Evolutionary conservation across 2,888 invertebrate genomes (phyloP), one percentile per base, ranked within the genome.

Genomic region (Calameuta idolon): DNA sequence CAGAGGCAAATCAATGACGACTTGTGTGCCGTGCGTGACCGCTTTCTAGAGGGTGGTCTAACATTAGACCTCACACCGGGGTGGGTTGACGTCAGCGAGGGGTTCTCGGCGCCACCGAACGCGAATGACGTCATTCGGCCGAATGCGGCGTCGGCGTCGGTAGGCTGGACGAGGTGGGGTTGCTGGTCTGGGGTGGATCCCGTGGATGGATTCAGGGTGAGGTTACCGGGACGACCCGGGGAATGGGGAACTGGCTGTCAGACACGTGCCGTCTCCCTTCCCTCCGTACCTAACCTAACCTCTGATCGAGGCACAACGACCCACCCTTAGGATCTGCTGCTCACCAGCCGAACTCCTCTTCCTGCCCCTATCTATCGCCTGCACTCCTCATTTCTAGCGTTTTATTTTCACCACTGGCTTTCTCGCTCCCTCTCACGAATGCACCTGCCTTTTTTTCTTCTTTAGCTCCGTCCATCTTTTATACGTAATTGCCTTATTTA

Each of bases 121-220:
- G 85, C 40, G 40, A 40, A 86, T 88, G 88, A 88, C 88, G 88
- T 88, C 88, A 88, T 86, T 87, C 75, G 81, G 83, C 84, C 84
- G 81, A 12, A 12, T 1, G 37, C 82, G 83, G 74, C 69, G 73
- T 73, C 75, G 69, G 77, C 81, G 79, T 80, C 37, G 81, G 81
- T 77, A 79, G 75, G 69, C 69, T 73, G 79, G 77, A 69, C 74
- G 69, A 34, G 35, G 40, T n/a, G 73, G 69, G 12, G n/a, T 55
- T 23, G 34, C 37, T 12, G 77, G 12, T 12, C 15, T 73, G 79
- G 78, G 80, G 79, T 77, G 83, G 79, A 55, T 71, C 76, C 40
- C 40, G 40, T 15, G 76, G 55, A 12, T 30, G 40, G n/a, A 40
- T 40, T 69, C 35, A 23, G 74, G 35, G 74, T 30, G 74, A 40